Evolutionary conservation across 2,113 vertebrate species (phyloP).

Genomic region (Neotoma lepida): DNA sequence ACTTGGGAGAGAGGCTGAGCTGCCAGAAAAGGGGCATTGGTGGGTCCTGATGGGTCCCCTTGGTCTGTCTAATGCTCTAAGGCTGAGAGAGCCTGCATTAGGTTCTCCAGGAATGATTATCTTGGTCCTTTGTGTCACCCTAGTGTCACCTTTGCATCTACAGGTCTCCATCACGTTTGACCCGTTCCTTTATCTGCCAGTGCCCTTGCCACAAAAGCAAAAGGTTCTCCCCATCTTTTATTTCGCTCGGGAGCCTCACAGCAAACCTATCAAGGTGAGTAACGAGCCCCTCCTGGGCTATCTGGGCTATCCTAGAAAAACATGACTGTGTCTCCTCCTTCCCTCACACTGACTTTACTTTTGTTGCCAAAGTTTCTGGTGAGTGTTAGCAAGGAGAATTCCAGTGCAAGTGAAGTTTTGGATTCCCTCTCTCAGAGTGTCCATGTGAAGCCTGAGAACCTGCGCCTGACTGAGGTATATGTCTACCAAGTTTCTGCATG

Average conservation of each 20-base stretch:
- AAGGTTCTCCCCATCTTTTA: constrained; percentile 97
- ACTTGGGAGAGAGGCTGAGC: not conserved
- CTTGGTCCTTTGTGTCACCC: not conserved
- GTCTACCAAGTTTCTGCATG: not conserved
- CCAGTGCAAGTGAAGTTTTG: constrained; percentile 94
- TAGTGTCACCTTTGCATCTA: not conserved
- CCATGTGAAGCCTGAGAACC: constrained; percentile 93
- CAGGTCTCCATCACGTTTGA: constrained; percentile 99
- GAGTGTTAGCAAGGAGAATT: constrained; percentile 97
- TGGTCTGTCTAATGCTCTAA: not conserved
- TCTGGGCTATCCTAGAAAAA: not conserved
- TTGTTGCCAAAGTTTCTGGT: constrained; percentile 91
- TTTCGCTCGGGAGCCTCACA: constrained; percentile 97
- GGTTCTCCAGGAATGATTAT: rapidly evolving
- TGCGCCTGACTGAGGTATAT: constrained; percentile 93
- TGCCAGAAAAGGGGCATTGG: not conserved
- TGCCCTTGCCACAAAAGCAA: constrained; percentile 97
- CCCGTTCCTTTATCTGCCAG: constrained; percentile 97
- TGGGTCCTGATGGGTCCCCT: not conserved
- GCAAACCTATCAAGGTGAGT: constrained; percentile 96
- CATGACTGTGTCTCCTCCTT: rapidly evolving
- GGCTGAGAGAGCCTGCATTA: not conserved
- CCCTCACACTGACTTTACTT: not conserved
- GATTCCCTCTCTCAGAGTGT: constrained; percentile 94
- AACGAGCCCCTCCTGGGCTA: not conserved